phyloP scores from a whole-genome alignment of 1,140 invertebrate genomes.

The Aleiodes sp. region DNA sequence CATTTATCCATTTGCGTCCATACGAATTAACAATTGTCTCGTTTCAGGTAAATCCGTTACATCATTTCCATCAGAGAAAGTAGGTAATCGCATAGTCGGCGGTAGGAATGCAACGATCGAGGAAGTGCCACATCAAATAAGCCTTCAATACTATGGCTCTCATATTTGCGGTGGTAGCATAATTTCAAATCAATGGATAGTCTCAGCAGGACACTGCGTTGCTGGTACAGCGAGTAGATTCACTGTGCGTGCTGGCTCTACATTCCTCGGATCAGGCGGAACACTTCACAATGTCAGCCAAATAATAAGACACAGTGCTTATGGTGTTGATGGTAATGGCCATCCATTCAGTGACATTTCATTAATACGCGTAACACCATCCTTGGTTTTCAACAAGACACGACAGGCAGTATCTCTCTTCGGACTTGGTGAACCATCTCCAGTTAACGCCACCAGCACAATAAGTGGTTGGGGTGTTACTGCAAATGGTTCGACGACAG shows the following conservation, averaged over 20 bases:
- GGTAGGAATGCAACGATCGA: constrained; percentile 67
- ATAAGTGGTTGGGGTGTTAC: constrained; percentile 58
- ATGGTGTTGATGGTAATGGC: background rate
- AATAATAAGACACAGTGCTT: constrained; percentile 32
- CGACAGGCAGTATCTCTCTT: constrained; percentile 28
- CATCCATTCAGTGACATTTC: constrained; percentile 37
- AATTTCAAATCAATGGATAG: constrained; percentile 64
- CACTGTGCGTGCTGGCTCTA: constrained; percentile 31
- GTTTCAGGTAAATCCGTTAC: too few species aligned
- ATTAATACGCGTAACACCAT: constrained; percentile 18
- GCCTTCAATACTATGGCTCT: constrained; percentile 61
- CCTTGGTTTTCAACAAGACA: constrained; percentile 34
- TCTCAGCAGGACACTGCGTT: constrained; percentile 72
- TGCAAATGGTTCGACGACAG: background rate
- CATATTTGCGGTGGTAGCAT: constrained; percentile 73
- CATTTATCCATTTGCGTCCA: too few species aligned
- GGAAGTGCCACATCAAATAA: constrained; percentile 71
- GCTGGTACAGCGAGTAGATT: background rate
- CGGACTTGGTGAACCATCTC: constrained; percentile 6
- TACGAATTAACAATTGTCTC: too few species aligned
- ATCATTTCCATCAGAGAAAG: background rate
- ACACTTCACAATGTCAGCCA: constrained; percentile 19
- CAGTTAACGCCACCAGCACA: constrained; percentile 40
- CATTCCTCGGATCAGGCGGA: constrained; percentile 20
- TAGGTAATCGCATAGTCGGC: constrained; percentile 65